Conservation (phyloP, 2,797 vertebrate genomes). For the Labroides dimidiatus region DNA sequence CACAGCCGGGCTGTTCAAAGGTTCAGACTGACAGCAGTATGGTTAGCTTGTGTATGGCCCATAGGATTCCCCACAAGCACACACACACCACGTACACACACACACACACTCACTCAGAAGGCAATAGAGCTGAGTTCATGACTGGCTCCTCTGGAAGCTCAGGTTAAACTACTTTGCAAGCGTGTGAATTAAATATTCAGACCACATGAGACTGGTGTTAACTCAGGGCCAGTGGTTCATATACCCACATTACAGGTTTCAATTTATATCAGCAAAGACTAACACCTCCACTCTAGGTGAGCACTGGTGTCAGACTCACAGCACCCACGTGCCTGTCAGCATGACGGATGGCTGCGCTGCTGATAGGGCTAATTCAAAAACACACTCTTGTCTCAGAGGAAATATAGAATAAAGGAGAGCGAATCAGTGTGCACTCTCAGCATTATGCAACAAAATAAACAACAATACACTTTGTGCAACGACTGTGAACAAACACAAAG, state of each 20-base stretch:
- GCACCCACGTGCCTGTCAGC: conserved; percentile 57
- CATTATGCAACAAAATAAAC: conserved; percentile 29
- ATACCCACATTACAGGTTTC: conserved; percentile 52
- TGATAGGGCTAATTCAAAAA: conserved; percentile 69
- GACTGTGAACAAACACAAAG: conserved; percentile 35
- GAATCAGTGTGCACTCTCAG: conserved; percentile 26
- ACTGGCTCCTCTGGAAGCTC: conserved; percentile 20
- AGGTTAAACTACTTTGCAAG: conserved; percentile 46
- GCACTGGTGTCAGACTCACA: conserved; percentile 45
- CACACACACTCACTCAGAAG: conserved; percentile 3
- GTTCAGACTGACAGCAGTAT: conserved; percentile 47
- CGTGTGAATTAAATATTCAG: conserved; percentile 53
- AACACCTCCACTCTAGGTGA: conserved; percentile 61
- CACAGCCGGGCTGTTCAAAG: conserved; percentile 48
- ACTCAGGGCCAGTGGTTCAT: conserved; percentile 42
- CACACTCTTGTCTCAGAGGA: conserved; percentile 57
- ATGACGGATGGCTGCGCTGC: conserved; percentile 68
- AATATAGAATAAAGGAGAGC: conserved; percentile 41
- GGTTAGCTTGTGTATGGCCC: conserved; percentile 44
- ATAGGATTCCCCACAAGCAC: conserved; percentile 1
- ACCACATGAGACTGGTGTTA: conserved; percentile 45
- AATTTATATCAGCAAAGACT: conserved; percentile 57
- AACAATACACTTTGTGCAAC: neutral
- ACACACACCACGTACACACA: conserved; percentile 3
- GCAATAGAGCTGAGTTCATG: conserved; percentile 28